Conservation (phyloP, 2,888 invertebrate species). For the Polydrusus pterygomalis region DNA sequence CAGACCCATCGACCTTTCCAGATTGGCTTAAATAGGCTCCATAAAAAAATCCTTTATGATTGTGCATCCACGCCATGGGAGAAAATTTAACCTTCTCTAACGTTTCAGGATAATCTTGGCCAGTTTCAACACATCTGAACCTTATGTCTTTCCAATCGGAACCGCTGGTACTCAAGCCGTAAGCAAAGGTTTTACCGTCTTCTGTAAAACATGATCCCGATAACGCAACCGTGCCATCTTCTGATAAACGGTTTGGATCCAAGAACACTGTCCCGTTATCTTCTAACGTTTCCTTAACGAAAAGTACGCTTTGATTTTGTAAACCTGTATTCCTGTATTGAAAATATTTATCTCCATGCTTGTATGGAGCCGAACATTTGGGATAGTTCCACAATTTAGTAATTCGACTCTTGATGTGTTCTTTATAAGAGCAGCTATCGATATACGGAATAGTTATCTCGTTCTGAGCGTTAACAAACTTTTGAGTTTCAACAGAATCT, state of each 20-base stretch:
- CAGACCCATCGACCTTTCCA: slow-evolving; percentile 93
- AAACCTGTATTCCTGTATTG: slow-evolving; percentile 91
- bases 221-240: slow-evolving; percentile 92
- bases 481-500: slow-evolving; percentile 91
- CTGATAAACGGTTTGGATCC: slow-evolving; percentile 94
- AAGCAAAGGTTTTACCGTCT: slow-evolving; percentile 92
- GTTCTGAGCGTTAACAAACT: slow-evolving; percentile 94
- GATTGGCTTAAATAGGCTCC: slow-evolving; percentile 86
- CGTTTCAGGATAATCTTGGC: slow-evolving; percentile 88
- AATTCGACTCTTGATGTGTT: slow-evolving; percentile 84
- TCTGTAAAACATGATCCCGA: slow-evolving; percentile 88
- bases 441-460: slow-evolving; percentile 90
- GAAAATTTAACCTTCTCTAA: slow-evolving; percentile 95
- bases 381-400: slow-evolving; percentile 97
- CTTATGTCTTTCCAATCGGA: slow-evolving; percentile 97
- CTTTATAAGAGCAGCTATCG: slow-evolving; percentile 82
- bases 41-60: slow-evolving; percentile 96
- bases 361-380: slow-evolving; percentile 92
- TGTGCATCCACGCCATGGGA: slow-evolving; percentile 94
- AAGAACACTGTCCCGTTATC: slow-evolving; percentile 89
- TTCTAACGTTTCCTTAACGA: slow-evolving; percentile 85
- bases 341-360: slow-evolving; percentile 90
- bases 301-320: slow-evolving; percentile 98
- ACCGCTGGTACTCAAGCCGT: slow-evolving; percentile 93
- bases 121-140: slow-evolving; percentile 84